Evolutionary conservation across 2,113 vertebrate genomes (phyloP).

Genomic region (Apistogramma diplotaenia): DNA sequence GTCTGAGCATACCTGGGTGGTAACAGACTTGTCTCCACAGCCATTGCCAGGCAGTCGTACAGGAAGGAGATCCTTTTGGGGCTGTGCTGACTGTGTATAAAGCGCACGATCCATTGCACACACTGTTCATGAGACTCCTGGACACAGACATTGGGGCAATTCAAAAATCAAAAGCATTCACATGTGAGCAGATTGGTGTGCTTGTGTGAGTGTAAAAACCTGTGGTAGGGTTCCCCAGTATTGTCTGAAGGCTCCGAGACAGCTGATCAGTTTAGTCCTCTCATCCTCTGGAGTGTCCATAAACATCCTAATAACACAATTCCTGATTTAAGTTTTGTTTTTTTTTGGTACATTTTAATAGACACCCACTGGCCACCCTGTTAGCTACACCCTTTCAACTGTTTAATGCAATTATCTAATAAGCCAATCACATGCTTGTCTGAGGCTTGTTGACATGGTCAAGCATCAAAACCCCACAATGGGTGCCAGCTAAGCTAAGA

Average conservation of each 20-base stretch:
- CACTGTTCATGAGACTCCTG: constrained; percentile 98
- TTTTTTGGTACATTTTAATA: not conserved
- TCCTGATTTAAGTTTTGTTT: not conserved
- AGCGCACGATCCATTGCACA: constrained; percentile 96
- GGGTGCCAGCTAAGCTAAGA: not conserved
- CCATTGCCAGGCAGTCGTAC: constrained; percentile 96
- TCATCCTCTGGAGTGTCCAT: constrained; percentile 98
- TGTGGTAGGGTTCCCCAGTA: constrained; percentile 94
- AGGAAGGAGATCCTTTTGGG: constrained; percentile 98
- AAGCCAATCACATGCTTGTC: not conserved
- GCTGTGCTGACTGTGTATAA: constrained; percentile 95
- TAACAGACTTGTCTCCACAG: constrained; percentile 92
- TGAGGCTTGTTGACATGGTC: not conserved
- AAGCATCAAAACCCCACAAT: not conserved
- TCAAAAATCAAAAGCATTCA: not conserved
- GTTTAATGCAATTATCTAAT: not conserved
- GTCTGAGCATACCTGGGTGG: constrained; percentile 84
- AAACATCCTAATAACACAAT: constrained; percentile 85
- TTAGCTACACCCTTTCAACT: not conserved
- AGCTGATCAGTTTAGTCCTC: constrained; percentile 93
- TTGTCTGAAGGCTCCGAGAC: constrained; percentile 91
- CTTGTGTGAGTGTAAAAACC: constrained; percentile 66
- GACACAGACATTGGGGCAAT: not conserved
- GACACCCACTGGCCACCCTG: not conserved
- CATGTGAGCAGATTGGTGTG: accelerated